phyloP scores from a whole-genome alignment of 2,797 vertebrate genomes.

The Tokudaia tokunoshimensis region DNA sequence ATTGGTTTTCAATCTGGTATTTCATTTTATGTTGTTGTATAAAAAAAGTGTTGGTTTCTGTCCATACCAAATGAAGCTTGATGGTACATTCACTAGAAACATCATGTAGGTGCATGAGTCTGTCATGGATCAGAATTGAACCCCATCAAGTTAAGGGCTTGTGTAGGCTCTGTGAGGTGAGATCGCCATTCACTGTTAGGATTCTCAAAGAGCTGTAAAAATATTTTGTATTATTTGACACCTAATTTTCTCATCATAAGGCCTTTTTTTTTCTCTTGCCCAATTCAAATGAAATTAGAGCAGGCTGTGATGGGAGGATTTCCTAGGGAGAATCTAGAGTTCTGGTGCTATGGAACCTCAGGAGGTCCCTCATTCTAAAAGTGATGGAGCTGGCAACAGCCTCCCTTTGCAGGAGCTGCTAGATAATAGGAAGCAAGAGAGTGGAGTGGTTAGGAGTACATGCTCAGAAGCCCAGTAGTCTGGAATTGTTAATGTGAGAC shows the following conservation, averaged over 20 bases:
- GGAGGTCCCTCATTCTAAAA: neutral
- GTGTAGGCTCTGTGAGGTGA: neutral
- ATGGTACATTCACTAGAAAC: neutral
- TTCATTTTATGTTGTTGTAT: neutral
- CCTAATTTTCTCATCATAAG: neutral
- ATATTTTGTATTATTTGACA: slow-evolving; percentile 5
- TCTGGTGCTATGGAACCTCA: neutral
- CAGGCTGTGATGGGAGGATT: neutral
- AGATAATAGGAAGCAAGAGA: neutral
- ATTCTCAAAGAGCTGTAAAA: neutral
- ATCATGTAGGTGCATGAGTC: neutral
- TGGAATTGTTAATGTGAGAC: neutral
- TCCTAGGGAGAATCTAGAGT: neutral
- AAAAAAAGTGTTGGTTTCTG: neutral
- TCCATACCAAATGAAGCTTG: neutral
- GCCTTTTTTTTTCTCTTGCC: neutral
- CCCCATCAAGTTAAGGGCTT: neutral
- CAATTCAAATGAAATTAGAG: slow-evolving; percentile 26
- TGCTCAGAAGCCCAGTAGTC: neutral
- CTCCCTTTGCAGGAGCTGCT: neutral
- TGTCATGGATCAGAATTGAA: slow-evolving; percentile 8
- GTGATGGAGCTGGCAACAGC: neutral
- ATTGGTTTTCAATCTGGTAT: neutral
- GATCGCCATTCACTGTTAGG: neutral
- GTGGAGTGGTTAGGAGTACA: neutral